A percentile compares a stretch with the other conserved stretches of the same genome.
Evolutionary conservation across 2,888 invertebrate genomes (phyloP).

Genomic region (Glyphotaelius pellucidus): DNA sequence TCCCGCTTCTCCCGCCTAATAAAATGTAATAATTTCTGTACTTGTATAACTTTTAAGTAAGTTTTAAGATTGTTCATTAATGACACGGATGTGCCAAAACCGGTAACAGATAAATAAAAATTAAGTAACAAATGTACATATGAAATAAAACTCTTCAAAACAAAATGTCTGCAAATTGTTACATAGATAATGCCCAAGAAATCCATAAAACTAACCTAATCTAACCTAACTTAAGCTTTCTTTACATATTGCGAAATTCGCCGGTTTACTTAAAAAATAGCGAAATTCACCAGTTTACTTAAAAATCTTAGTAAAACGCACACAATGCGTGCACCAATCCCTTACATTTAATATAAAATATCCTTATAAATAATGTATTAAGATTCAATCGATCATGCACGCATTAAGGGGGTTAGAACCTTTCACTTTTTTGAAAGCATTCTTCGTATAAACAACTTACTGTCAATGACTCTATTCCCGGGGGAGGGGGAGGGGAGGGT

Average conservation of each 20-base stretch:
- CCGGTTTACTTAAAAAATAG: not conserved
- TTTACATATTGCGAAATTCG: not conserved
- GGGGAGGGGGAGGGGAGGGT: not conserved
- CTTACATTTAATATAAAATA: not conserved
- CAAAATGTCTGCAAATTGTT: no score
- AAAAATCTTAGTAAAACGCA: not conserved
- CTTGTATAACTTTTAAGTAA: no score
- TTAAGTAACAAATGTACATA: no score
- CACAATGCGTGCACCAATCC: not conserved
- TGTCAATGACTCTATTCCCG: constrained; percentile 45
- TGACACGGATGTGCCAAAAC: no score
- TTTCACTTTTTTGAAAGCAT: constrained; percentile 46
- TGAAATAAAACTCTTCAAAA: no score
- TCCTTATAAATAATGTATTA: not conserved
- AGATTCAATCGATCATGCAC: constrained; percentile 37
- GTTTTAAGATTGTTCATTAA: no score
- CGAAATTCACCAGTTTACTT: not conserved
- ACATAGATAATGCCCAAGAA: no score
- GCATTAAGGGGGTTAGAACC: constrained; percentile 23
- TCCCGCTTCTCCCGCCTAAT: no score
- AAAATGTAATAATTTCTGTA: no score
- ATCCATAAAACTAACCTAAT: no score
- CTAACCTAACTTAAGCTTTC: not conserved
- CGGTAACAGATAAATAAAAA: no score
- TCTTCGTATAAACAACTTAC: constrained; percentile 36